A percentile compares a stretch with the other conserved stretches of the same genome.
These are phyloP conservation scores for Nesidiocoris tenuis DNA, from an alignment of 2,888 invertebrate genomes.

Conservation along the genomic window DNA sequence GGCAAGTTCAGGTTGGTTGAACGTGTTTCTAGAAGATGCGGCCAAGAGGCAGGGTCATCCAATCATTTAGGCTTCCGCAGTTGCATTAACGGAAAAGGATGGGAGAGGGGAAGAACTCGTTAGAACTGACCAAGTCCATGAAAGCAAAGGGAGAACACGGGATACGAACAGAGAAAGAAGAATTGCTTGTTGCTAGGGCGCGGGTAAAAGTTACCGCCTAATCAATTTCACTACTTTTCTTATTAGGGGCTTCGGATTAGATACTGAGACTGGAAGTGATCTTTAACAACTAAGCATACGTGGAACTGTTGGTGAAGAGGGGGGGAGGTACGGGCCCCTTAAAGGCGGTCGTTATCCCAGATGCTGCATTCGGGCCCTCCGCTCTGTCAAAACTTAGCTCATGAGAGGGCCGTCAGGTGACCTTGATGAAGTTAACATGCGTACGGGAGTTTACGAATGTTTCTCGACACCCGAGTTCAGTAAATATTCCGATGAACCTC, in stretches of 20 bases:
- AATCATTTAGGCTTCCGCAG: neutral
- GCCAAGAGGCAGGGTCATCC: neutral
- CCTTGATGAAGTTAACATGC: neutral
- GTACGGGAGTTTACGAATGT: neutral
- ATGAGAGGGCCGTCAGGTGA: neutral
- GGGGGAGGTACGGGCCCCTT: neutral
- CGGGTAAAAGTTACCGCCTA: neutral
- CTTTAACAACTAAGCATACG: neutral
- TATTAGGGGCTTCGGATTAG: neutral
- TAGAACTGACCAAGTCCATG: neutral
- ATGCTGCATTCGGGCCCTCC: neutral
- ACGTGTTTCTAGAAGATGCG: neutral
- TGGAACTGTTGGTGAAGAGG: neutral
- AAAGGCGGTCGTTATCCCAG: neutral
- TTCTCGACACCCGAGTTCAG: too few species aligned
- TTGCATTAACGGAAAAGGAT: neutral
- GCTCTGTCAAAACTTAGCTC: neutral
- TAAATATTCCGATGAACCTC: too few species aligned
- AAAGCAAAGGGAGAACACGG: neutral
- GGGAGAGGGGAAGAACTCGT: neutral
- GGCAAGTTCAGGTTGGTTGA: neutral
- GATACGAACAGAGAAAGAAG: neutral
- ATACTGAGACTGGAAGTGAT: neutral
- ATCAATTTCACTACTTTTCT: neutral
- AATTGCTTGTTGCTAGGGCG: neutral